A percentile compares a stretch with the other conserved stretches of the same genome.
phyloP scores from a whole-genome alignment of 2,888 invertebrate genomes.

The Drosophila maculinotata region DNA sequence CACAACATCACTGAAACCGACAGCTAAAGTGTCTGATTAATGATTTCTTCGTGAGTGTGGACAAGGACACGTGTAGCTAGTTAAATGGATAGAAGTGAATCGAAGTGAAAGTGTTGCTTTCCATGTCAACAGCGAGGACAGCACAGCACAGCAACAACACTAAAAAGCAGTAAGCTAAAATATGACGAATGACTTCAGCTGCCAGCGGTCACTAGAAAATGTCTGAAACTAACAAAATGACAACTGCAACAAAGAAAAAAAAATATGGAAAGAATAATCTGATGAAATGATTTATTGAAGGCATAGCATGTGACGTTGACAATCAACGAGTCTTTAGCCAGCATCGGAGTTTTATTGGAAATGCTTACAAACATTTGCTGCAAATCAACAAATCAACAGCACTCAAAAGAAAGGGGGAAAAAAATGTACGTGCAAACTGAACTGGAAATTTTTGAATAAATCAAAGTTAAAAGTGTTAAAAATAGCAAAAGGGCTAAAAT shows the following conservation, averaged over 20 bases:
- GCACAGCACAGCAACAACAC: too few species aligned
- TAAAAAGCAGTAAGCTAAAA: slow-evolving; percentile 34
- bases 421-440: slow-evolving; percentile 62
- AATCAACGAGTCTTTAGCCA: slow-evolving; percentile 33
- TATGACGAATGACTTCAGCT: slow-evolving; percentile 52
- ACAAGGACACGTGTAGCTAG: slow-evolving; percentile 19
- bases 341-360: slow-evolving; percentile 48
- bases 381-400: slow-evolving; percentile 74
- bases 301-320: slow-evolving; percentile 38
- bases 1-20: slow-evolving; percentile 30
- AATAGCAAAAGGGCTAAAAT: slow-evolving; percentile 70
- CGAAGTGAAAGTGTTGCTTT: slow-evolving; percentile 25
- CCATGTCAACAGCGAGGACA: slow-evolving; percentile 30
- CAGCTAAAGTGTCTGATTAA: slow-evolving; percentile 48
- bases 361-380: slow-evolving; percentile 73
- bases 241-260: slow-evolving; percentile 16
- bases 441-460: slow-evolving; percentile 78
- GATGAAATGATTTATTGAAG: slow-evolving; percentile 57
- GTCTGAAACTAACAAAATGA: slow-evolving; percentile 31
- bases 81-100: slow-evolving; percentile 14
- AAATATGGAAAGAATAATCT: slow-evolving; percentile 20
- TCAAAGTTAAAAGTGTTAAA: slow-evolving; percentile 81
- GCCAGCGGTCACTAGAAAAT: slow-evolving; percentile 40
- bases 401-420: slow-evolving; percentile 6
- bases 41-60: slow-evolving; percentile 16